A percentile compares a stretch with the other conserved stretches of the same genome.
Conservation (phyloP, 2,113 vertebrate species). For the Opisthocomus hoazin region DNA sequence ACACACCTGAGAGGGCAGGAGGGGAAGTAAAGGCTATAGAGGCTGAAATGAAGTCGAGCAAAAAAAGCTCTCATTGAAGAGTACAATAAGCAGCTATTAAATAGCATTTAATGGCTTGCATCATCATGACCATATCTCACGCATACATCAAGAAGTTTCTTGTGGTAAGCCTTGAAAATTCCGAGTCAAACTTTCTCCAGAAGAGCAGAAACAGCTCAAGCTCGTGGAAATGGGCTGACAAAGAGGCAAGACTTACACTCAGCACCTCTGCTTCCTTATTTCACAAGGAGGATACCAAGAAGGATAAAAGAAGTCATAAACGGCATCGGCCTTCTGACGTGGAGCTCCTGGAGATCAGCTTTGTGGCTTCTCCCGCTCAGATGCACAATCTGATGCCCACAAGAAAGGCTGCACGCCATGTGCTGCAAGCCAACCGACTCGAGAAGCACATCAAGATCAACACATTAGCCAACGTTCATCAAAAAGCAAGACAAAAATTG, state of each 20-base stretch:
- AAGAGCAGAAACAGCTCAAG: not conserved
- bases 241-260: not conserved
- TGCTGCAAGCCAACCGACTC: not conserved
- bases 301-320: not conserved
- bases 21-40: not conserved
- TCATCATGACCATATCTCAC: fast-evolving
- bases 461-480: fast-evolving
- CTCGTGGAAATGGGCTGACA: not conserved
- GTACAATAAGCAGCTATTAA: not conserved
- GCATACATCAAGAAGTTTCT: too few species aligned
- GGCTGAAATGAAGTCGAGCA: not conserved
- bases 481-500: not conserved
- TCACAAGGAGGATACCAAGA: not conserved
- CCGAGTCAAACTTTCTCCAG: fast-evolving
- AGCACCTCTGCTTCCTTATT: not conserved
- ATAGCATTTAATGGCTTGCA: not conserved
- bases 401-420: not conserved
- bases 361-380: not conserved
- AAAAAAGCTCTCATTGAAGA: not conserved
- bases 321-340: too few species aligned
- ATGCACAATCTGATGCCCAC: not conserved
- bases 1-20: not conserved
- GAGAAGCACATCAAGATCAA: not conserved
- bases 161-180: not conserved
- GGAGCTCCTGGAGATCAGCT: not conserved